Evolutionary conservation across 53 echinoderm and acorn worm genomes (phyloP), one percentile per base, ranked within the genome.

Genomic region (Patiria pectinifera): DNA sequence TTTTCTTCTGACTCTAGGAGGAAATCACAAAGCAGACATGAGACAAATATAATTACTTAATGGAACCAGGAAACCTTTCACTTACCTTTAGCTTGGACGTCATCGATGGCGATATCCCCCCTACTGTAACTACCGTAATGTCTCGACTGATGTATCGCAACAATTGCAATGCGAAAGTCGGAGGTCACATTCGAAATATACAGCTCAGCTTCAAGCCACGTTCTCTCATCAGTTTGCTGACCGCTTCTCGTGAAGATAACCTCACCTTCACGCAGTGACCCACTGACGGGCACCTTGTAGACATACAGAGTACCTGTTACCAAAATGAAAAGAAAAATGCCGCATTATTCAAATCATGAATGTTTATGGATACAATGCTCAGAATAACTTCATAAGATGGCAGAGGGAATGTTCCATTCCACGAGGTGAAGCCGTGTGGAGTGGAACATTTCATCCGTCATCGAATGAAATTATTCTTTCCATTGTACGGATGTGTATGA

Each of bases 61-160:
- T 35, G 35, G 35, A 35, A 35, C 35, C 35, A 35, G 35, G 53
- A 53, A 8, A 53, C 5, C 6, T 53, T 1, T 53, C 10, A 79
- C 47, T 0, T 45, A 79, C 80, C 24, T 79, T 45, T 79, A 14
- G 24, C 3, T 46, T 82, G 10, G 0, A 82, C 47, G 23, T 82
- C 82, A 58, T 82, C 82, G 19, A 82, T 82, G 0, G 82, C 82
- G 16, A 82, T 82, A 11, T 82, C 59, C 6, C 82, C 82, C 2
- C 59, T 21, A 22, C 18, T 4, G 66, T 11, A 66, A 18, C 19
- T 11, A 60, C 60, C 60, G 12, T 60, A 11, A 35, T 35, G 53
- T 53, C 11, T 46, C 14, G 7, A 47, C 7, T 9, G 4, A 46
- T 9, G 47, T 13, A 1, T 78, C 79, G 46, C 82, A 21, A 19